Evolutionary conservation across 30 jellyfish, hydroid and myxozoan genomes (phyloP).

Genomic region (Rhopilema esculentum): DNA sequence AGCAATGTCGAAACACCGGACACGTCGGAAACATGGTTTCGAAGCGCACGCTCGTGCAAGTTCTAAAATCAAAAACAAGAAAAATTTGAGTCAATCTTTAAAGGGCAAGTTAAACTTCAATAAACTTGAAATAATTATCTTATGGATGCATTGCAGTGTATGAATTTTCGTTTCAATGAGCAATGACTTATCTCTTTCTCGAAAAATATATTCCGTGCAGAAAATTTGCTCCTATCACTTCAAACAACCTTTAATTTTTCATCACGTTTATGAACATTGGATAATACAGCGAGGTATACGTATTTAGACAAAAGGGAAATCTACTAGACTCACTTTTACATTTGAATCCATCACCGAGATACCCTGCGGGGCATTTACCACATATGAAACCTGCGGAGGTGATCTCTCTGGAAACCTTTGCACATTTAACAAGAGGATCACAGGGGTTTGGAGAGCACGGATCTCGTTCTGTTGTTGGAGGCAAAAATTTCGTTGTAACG

Average conservation of each 20-base stretch:
- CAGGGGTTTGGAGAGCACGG: conserved; percentile 68
- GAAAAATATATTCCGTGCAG: too few species aligned
- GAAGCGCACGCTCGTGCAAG: conserved; percentile 46
- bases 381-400: conserved; percentile 68
- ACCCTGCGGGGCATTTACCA: conserved; percentile 73
- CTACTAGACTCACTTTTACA: conserved; percentile 57
- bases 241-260: too few species aligned
- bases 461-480: conserved; percentile 45
- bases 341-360: conserved; percentile 49
- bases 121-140: too few species aligned
- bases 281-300: too few species aligned
- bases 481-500: neutral
- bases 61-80: conserved; percentile 12
- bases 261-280: too few species aligned
- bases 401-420: conserved; percentile 7
- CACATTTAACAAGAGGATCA: conserved; percentile 66
- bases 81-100: too few species aligned
- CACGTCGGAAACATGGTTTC: conserved; percentile 68
- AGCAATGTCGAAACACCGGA: conserved; percentile 59
- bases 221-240: too few species aligned
- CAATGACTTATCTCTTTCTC: too few species aligned
- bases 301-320: too few species aligned
- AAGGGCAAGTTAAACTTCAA: too few species aligned
- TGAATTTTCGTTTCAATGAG: too few species aligned
- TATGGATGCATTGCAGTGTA: too few species aligned